Conservation (phyloP, 2,888 invertebrate genomes). For the Drosophila cognata region DNA sequence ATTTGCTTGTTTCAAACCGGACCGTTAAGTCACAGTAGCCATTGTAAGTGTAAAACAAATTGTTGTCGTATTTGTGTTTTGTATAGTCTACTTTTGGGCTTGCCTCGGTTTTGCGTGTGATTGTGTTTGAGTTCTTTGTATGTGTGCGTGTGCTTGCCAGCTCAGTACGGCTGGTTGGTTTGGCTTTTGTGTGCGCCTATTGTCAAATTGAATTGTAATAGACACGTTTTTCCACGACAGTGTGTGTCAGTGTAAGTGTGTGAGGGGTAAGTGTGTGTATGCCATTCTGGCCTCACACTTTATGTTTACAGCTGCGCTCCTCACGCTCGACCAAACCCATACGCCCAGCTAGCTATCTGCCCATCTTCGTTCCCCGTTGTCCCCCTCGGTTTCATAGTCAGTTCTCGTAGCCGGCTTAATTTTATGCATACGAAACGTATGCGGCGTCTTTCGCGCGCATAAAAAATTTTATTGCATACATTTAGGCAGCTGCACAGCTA, state of each 20-base stretch:
- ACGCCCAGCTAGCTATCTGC: conserved; percentile 10
- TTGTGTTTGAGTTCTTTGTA: conserved; percentile 17
- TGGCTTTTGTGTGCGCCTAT: conserved; percentile 80
- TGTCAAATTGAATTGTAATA: conserved; percentile 81
- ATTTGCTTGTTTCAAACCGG: neutral
- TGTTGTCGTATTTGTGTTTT: conserved; percentile 34
- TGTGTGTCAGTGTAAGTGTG: conserved; percentile 23
- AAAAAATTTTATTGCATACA: conserved; percentile 80
- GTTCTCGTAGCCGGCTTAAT: conserved; percentile 59
- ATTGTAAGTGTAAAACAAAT: conserved; percentile 24
- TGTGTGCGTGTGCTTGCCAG: conserved; percentile 35
- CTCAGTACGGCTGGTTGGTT: conserved; percentile 70
- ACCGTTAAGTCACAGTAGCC: neutral
- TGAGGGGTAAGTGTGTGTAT: conserved; percentile 10
- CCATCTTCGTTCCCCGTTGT: neutral
- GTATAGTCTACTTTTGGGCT: conserved; percentile 60
- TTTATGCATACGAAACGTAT: conserved; percentile 77
- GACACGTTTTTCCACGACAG: conserved; percentile 71
- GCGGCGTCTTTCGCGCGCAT: conserved; percentile 68
- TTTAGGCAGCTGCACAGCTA: conserved; percentile 64
- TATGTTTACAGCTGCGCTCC: conserved; percentile 77
- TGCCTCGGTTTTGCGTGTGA: conserved; percentile 35
- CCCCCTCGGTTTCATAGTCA: conserved; percentile 23
- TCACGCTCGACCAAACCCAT: conserved; percentile 66
- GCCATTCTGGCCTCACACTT: conserved; percentile 66